Evolutionary conservation across 2,888 invertebrate genomes (phyloP).

Genomic region (Troides oblongomaculatus): DNA sequence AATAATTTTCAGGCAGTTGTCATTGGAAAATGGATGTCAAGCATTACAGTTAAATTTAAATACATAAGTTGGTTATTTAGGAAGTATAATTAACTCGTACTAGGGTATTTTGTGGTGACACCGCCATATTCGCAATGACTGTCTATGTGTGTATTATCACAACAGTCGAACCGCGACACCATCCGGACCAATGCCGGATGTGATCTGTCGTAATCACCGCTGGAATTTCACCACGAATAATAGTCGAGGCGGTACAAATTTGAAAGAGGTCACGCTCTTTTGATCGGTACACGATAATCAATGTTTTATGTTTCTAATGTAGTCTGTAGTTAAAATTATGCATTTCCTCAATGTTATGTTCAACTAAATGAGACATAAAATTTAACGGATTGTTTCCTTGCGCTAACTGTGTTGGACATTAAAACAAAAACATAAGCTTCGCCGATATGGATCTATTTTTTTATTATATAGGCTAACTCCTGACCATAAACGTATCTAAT

Average conservation of each 20-base stretch:
- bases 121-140: constrained; percentile 38
- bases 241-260: constrained; percentile 51
- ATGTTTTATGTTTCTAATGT: constrained; percentile 35
- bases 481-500: no score
- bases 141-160: constrained; percentile 51
- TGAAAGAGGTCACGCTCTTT: constrained; percentile 67
- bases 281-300: constrained; percentile 64
- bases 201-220: constrained; percentile 72
- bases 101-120: constrained; percentile 19
- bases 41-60: neutral
- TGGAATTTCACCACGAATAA: constrained; percentile 75
- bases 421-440: neutral
- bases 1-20: neutral
- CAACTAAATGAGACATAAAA: constrained; percentile 4
- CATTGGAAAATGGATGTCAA: neutral
- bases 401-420: neutral
- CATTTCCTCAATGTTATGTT: constrained; percentile 50
- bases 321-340: constrained; percentile 50
- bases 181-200: constrained; percentile 72
- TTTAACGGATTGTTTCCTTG: neutral
- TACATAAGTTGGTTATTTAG: neutral
- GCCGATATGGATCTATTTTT: neutral
- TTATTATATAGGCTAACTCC: no score
- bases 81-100: constrained; percentile 28
- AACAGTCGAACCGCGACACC: constrained; percentile 68